phyloP scores from a whole-genome alignment of 1,140 invertebrate genomes.

The Daktulosphaira vitifoliae region DNA sequence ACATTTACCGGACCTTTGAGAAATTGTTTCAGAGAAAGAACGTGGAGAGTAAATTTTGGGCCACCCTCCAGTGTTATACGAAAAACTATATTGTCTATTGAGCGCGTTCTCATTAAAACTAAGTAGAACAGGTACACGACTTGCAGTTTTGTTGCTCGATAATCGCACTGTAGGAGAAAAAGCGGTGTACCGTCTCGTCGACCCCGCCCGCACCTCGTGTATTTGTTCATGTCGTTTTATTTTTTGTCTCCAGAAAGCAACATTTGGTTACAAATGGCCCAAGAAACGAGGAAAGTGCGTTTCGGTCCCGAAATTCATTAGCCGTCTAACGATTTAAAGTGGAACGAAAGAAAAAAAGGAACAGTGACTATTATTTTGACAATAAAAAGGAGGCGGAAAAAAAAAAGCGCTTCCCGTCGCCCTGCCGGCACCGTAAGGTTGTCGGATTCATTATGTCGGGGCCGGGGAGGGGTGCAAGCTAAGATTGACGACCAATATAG shows the following conservation, averaged over 20 bases:
- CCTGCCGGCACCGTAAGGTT: slow-evolving; percentile 12
- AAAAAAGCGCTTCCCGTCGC: slow-evolving; percentile 12
- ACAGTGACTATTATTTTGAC: slow-evolving; percentile 32
- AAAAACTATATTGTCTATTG: too few relatives aligned
- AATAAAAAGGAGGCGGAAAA: slow-evolving; percentile 15
- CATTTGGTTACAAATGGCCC: slow-evolving; percentile 33
- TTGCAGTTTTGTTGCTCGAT: background rate
- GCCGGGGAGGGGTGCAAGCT: background rate
- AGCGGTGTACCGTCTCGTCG: background rate
- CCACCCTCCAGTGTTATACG: too few relatives aligned
- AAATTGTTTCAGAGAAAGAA: too few relatives aligned
- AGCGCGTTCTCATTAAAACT: too few relatives aligned
- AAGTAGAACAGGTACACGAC: too few relatives aligned
- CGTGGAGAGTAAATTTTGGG: too few relatives aligned
- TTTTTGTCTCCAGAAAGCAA: background rate
- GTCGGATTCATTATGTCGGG: slow-evolving; percentile 21
- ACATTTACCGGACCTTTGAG: too few relatives aligned
- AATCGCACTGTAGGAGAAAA: background rate
- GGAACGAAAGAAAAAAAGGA: slow-evolving; percentile 3
- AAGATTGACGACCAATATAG: slow-evolving; percentile 30
- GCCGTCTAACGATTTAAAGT: slow-evolving; percentile 28
- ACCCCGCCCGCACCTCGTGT: background rate
- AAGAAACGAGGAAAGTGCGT: slow-evolving; percentile 25
- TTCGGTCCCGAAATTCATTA: slow-evolving; percentile 30
- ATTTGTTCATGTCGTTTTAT: background rate